Base-by-base conservation (phyloP, 2,888 invertebrate genomes). In the Hyposoter dolosus region DNA sequence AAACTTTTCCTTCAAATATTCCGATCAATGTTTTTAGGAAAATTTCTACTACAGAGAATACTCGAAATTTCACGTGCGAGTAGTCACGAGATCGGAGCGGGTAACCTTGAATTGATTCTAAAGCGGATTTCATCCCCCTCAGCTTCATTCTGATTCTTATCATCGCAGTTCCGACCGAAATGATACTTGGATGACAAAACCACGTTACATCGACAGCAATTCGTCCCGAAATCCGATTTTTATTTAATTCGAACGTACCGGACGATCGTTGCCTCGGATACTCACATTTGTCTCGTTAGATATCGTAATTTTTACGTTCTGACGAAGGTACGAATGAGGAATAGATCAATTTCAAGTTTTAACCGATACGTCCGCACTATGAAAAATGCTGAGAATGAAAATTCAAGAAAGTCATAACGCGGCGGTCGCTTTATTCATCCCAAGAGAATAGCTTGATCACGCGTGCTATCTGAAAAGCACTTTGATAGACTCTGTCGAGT, bases 401-500 rank as follows among this genome's bases (percentile, higher is more conserved):
- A 43, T 83, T 72, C 65, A 19, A n/a, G 63, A 78, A 56, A 74
- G 74, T 72, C 71, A 28, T 53, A 75, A 68, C 69, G 28, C 35
- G 19, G n/a, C 50, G 43, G 66, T 32, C 60, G 17, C 23, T 71
- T 63, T 40, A 53, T 32, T 75, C 53, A 75, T 43, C 82, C 68
- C 69, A 19, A 45, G 69, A 53, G 65, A 69, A 45, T 81, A 15
- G 71, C 32, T 66, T 43, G 71, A 50, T 71, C 66, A 47, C 76
- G 81, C 76, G 81, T 66, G 77, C 53, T 72, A 65, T 65, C 77
- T n/a, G 47, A 65, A 82, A 50, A 63, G 82, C 69, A 76, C 82
- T 79, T 47, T 15, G 74, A 82, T 65, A 80, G 65, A 68, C 40
- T 28, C 35, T 76, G 32, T 53, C 40, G 23, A 53, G 66, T 65